Evolutionary conservation across 2,113 vertebrate species (phyloP).

Genomic region (Sebastes fasciatus): DNA sequence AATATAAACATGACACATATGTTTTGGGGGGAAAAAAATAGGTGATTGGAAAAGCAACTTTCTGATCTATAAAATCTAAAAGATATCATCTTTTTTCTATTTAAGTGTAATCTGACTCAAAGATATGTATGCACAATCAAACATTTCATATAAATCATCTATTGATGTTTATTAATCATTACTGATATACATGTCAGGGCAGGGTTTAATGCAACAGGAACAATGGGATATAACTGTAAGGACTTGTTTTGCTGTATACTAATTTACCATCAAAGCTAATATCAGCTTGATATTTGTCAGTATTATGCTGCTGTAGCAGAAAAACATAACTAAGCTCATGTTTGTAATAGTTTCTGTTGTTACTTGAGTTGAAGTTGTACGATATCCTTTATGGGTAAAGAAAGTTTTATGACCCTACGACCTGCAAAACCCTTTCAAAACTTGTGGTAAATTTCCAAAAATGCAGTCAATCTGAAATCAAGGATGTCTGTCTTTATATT

Average conservation of each 20-base stretch:
- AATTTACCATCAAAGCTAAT: background rate
- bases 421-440: background rate
- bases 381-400: background rate
- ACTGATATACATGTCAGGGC: background rate
- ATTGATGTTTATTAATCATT: background rate
- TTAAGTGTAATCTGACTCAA: conserved; percentile 13
- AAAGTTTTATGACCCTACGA: background rate
- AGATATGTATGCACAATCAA: conserved; percentile 43
- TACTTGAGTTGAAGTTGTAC: background rate
- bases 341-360: background rate
- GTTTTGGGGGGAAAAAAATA: background rate
- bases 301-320: conserved; percentile 28
- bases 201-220: conserved; percentile 28
- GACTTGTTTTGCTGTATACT: conserved; percentile 28
- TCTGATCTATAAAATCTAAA: conserved; percentile 12
- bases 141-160: conserved; percentile 3
- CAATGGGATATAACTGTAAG: conserved; percentile 7
- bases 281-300: conserved; percentile 4
- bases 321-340: background rate
- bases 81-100: background rate
- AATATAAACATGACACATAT: conserved; percentile 19
- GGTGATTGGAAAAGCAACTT: background rate
- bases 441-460: background rate
- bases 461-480: background rate
- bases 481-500: conserved; percentile 17